A percentile compares a stretch with the other conserved stretches of the same genome.
phyloP scores from a whole-genome alignment of 2,797 vertebrate species.

The Coranthus polyacanthus region DNA sequence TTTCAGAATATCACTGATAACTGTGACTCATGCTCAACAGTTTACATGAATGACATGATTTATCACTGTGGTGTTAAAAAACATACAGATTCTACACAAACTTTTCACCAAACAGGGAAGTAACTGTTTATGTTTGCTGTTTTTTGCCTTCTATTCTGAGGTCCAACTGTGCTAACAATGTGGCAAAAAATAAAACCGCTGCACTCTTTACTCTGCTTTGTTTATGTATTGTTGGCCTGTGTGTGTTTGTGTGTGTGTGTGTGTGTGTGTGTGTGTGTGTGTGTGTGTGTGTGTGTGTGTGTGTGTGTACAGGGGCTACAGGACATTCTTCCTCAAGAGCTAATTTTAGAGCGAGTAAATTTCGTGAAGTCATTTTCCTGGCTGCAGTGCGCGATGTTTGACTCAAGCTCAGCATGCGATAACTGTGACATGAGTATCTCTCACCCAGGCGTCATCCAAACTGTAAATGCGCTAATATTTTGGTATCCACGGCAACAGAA shows the following conservation, averaged over 20 bases:
- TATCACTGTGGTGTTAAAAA: not conserved
- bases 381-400: conserved; percentile 26
- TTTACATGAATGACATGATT: conserved; percentile 23
- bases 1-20: conserved; percentile 47
- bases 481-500: conserved; percentile 18
- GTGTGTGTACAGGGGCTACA: not conserved
- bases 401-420: conserved; percentile 40
- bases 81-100: not conserved
- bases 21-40: conserved; percentile 8
- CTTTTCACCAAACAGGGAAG: conserved; percentile 61
- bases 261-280: too few species aligned
- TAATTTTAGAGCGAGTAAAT: conserved; percentile 61
- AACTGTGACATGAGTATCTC: conserved; percentile 16
- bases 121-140: not conserved
- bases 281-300: too few species aligned
- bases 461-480: conserved; percentile 15
- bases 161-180: not conserved
- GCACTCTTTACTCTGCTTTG: conserved; percentile 30
- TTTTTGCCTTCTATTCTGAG: conserved; percentile 4
- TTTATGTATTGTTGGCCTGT: conserved; percentile 33
- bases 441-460: conserved; percentile 20
- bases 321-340: conserved; percentile 23
- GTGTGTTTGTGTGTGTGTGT: too few species aligned
- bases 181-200: conserved; percentile 11
- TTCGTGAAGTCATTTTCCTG: conserved; percentile 48